phyloP scores from a whole-genome alignment of 92 coral and sea anemone species.

The Siderastrea radians region DNA sequence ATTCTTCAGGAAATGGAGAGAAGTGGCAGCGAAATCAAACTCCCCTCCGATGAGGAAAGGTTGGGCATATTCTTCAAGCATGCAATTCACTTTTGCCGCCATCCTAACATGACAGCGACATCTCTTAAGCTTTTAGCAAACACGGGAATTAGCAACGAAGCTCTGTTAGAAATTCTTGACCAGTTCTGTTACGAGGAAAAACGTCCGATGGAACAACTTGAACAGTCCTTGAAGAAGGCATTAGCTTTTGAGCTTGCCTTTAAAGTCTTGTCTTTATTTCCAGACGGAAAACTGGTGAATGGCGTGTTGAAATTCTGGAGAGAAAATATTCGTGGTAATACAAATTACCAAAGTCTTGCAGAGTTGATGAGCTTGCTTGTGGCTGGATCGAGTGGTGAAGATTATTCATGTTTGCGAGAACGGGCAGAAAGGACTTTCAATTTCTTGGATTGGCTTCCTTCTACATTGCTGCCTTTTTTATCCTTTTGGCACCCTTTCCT shows the following conservation, averaged over 20 bases:
- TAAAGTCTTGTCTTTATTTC: neutral
- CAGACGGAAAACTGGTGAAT: neutral
- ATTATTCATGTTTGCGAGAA: neutral
- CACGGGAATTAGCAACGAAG: neutral
- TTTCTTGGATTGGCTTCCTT: conserved; percentile 22
- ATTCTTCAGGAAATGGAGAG: neutral
- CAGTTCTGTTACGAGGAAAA: neutral
- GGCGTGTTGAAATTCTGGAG: conserved; percentile 4
- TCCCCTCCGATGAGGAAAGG: conserved; percentile 9
- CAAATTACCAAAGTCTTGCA: neutral
- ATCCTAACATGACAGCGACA: neutral
- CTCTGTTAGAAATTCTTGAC: conserved; percentile 5
- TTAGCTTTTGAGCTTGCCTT: neutral
- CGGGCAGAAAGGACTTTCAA: conserved; percentile 1
- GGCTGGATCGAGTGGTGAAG: neutral
- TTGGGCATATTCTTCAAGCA: conserved; percentile 13
- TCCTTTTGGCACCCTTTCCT: neutral
- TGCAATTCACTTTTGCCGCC: neutral
- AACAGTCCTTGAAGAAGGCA: neutral
- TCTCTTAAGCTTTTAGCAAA: neutral
- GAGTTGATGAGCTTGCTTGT: neutral
- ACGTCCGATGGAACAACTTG: neutral
- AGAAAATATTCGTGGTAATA: neutral
- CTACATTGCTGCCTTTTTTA: neutral
- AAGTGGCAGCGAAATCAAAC: neutral